A percentile compares a stretch with the other conserved stretches of the same genome.
Evolutionary conservation across 2,888 invertebrate genomes (phyloP).

Genomic region (Hydroisotoma schaefferi): DNA sequence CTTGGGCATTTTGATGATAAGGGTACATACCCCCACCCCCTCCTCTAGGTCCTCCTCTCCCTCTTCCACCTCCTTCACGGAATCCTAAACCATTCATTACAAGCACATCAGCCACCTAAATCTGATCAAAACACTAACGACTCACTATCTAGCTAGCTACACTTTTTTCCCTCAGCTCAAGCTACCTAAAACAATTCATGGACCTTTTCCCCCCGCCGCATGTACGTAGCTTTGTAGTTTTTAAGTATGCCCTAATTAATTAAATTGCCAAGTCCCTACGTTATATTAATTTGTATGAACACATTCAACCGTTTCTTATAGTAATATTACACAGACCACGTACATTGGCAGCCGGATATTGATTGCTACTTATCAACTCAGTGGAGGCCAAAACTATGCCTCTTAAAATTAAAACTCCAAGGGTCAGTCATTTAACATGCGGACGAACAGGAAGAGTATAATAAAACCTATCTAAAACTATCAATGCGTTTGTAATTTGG

Average conservation of each 20-base stretch:
- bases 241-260: too few relatives aligned
- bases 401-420: too few relatives aligned
- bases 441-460: neutral
- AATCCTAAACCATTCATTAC: constrained; percentile 35
- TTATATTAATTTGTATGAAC: too few relatives aligned
- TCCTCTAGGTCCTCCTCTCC: constrained; percentile 32
- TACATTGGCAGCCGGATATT: too few relatives aligned
- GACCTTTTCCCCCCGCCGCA: too few relatives aligned
- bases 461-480: constrained; percentile 1
- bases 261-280: too few relatives aligned
- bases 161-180: neutral
- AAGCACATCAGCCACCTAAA: constrained; percentile 26
- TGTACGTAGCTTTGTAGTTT: too few relatives aligned
- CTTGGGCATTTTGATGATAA: constrained; percentile 48
- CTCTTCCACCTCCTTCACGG: constrained; percentile 28
- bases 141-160: neutral
- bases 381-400: too few relatives aligned
- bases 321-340: too few relatives aligned
- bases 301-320: too few relatives aligned
- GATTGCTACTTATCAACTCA: too few relatives aligned
- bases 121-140: constrained; percentile 10
- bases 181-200: too few relatives aligned
- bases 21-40: constrained; percentile 6
- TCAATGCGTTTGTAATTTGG: neutral
- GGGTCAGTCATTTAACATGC: constrained; percentile 7